Evolutionary conservation across 2,888 invertebrate species (phyloP), one percentile per base, ranked within the genome.

Genomic region (Helleia helle): DNA sequence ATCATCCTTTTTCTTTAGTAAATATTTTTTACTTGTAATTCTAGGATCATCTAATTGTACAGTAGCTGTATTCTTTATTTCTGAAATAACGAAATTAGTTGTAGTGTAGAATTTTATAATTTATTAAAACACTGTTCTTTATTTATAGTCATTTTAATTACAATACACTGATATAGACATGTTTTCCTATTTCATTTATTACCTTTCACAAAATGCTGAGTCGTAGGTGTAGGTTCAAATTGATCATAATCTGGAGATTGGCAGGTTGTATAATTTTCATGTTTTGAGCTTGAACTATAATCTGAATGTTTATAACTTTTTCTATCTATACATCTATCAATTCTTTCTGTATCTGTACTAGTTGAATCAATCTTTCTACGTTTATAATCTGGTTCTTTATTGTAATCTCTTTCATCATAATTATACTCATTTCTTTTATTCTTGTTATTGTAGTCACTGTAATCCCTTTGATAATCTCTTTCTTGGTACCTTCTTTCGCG

Each of bases 171-270:
- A n/a, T n/a, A n/a, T n/a, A n/a, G n/a, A n/a, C n/a, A n/a, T n/a
- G n/a, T n/a, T n/a, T n/a, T n/a, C n/a, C n/a, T n/a, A n/a, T n/a
- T n/a, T n/a, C n/a, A n/a, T n/a, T 22, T 7, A 30, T 52, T 60
- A 77, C 80, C 79, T 71, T 48, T 73, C 12, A 67, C 37, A 42
- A 58, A 58, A 37, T 44, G 48, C 65, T 37, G 48, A 36, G 36
- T n/a, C n/a, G 22, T 24, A 15, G n/a, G 43, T n/a, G 31, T 40
- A 38, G 34, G 39, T 11, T 56, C 54, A 27, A 41, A 11, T 38
- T 61, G 31, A 39, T 53, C 43, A 48, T 63, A 62, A 54, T 80
- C 81, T 36, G 81, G 81, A 4, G 81, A 80, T 50, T 72, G 73
- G 40, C 77, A 77, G 38, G 71, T 66, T 13, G 52, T 50, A 27